Evolutionary conservation across 2,888 invertebrate species (phyloP).

Genomic region (Laspeyria flexula): DNA sequence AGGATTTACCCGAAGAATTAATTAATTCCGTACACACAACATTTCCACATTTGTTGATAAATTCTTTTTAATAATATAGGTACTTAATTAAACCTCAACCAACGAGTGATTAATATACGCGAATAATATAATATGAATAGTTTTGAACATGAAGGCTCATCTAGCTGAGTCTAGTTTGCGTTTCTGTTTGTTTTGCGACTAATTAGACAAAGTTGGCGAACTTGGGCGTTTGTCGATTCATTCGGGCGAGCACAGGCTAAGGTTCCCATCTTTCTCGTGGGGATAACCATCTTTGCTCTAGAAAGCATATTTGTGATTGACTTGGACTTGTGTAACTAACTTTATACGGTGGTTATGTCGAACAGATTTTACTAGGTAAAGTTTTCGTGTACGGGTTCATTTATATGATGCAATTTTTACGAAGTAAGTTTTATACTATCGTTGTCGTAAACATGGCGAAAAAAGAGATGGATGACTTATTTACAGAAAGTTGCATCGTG

Average conservation of each 20-base stretch:
- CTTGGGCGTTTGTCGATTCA: conserved; percentile 55
- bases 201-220: conserved; percentile 68
- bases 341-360: neutral
- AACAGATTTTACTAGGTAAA: neutral
- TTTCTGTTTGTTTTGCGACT: conserved; percentile 68
- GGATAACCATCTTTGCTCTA: conserved; percentile 33
- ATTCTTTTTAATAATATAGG: no score
- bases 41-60: no score
- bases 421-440: neutral
- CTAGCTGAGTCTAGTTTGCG: conserved; percentile 43
- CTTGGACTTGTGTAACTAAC: neutral
- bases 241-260: conserved; percentile 49
- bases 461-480: no score
- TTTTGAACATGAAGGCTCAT: conserved; percentile 34
- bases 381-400: neutral
- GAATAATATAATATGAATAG: conserved; percentile 14
- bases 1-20: no score
- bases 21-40: no score
- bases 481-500: no score
- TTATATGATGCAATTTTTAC: neutral
- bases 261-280: conserved; percentile 54
- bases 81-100: no score
- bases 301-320: conserved; percentile 11
- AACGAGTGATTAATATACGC: no score
- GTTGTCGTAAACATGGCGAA: neutral